Percentiles rank a stretch among this genome's conserved stretches.
Conservation (phyloP, 2,797 vertebrate genomes). For the Pipistrellus pipistrellus region DNA sequence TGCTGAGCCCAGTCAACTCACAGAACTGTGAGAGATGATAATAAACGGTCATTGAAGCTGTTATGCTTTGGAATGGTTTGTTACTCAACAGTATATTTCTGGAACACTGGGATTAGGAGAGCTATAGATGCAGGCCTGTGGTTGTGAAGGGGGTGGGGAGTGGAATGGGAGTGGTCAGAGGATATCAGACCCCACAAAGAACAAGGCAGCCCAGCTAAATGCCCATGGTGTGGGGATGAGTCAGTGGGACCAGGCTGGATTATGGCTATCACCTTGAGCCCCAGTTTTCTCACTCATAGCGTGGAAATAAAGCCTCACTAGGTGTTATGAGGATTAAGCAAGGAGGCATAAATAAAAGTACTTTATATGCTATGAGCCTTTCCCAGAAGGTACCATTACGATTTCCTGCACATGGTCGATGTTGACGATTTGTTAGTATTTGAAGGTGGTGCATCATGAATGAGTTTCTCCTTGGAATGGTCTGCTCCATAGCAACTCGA, state of each 20-base stretch:
- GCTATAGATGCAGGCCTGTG: not conserved
- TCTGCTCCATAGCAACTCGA: not conserved
- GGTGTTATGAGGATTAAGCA: not conserved
- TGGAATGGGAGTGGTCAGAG: not conserved
- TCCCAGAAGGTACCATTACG: not conserved
- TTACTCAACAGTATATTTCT: not conserved
- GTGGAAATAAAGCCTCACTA: not conserved
- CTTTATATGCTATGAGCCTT: not conserved
- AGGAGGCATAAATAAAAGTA: not conserved
- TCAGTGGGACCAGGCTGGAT: not conserved
- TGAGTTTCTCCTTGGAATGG: not conserved
- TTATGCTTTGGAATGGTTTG: not conserved
- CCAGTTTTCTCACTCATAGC: not conserved
- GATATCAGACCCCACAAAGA: not conserved
- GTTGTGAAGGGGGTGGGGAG: too few relatives aligned
- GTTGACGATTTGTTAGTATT: not conserved
- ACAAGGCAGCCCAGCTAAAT: not conserved
- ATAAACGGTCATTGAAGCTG: not conserved
- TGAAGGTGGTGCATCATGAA: not conserved
- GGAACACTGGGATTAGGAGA: not conserved
- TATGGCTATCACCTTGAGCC: not conserved
- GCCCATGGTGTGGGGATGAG: fast-evolving
- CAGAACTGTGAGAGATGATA: not conserved
- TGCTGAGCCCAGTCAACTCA: not conserved
- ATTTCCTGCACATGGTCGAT: not conserved